Conservation (phyloP, 2,113 vertebrate genomes). For the Syrrhaptes paradoxus region DNA sequence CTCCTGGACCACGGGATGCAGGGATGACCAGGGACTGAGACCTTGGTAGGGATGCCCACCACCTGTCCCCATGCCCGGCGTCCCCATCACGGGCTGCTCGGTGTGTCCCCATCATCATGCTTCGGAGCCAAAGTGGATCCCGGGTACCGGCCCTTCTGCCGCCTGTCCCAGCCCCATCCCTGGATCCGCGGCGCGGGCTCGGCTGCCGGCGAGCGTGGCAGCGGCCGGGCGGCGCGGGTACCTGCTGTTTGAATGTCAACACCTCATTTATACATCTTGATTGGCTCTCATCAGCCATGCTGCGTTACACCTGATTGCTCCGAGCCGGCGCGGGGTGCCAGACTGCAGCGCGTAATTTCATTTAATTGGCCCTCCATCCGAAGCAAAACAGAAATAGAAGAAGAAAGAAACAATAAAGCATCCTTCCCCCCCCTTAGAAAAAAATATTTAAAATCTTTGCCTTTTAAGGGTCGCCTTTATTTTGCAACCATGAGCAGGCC, state of each 20-base stretch:
- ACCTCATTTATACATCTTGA: constrained; percentile 69
- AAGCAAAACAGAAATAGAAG: constrained; percentile 50
- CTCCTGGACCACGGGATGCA: fast-evolving
- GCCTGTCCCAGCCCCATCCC: not conserved
- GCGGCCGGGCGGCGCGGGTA: not conserved
- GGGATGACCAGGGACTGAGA: fast-evolving
- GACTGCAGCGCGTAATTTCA: constrained; percentile 57
- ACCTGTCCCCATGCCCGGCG: fast-evolving
- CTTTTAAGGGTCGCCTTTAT: not conserved
- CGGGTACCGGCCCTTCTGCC: not conserved
- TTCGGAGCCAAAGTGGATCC: fast-evolving
- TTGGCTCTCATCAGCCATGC: constrained; percentile 67
- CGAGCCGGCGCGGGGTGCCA: constrained; percentile 43
- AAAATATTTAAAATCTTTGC: not conserved
- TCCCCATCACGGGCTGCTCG: fast-evolving
- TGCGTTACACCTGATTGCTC: constrained; percentile 53
- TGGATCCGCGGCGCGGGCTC: not conserved
- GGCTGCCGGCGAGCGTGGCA: not conserved
- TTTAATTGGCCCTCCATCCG: constrained; percentile 62
- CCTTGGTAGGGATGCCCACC: not conserved
- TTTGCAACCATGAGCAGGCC: not conserved
- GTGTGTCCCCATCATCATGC: fast-evolving
- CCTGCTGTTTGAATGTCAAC: constrained; percentile 63
- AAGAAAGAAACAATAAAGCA: constrained; percentile 36
- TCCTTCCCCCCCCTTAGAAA: not conserved